phyloP scores from a whole-genome alignment of 2,113 vertebrate genomes.

The Pomatostomus ruficeps region DNA sequence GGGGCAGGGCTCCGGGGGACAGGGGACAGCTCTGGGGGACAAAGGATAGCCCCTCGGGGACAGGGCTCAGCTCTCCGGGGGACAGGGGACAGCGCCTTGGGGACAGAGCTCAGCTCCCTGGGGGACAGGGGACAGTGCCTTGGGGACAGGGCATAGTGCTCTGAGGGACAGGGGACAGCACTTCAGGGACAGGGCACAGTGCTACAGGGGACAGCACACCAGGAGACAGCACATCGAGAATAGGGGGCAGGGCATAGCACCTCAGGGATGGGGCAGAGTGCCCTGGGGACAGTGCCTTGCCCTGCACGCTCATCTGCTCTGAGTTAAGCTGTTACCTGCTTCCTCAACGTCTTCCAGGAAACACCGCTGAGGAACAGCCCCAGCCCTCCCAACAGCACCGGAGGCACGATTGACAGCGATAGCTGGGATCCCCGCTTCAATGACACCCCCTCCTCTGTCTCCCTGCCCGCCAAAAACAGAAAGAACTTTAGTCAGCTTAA shows the following conservation, averaged over 20 bases:
- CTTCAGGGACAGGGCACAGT: too few species aligned
- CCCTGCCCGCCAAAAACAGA: slow-evolving; percentile 73
- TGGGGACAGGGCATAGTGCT: too few species aligned
- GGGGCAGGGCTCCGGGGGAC: not conserved
- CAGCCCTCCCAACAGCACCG: slow-evolving; percentile 94
- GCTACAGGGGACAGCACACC: not conserved
- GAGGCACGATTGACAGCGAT: slow-evolving; percentile 92
- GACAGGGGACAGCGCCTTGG: not conserved
- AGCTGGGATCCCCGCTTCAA: slow-evolving; percentile 83
- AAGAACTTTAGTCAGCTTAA: slow-evolving; percentile 78
- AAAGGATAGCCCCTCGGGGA: not conserved
- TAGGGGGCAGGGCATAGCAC: not conserved
- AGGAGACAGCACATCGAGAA: too few species aligned
- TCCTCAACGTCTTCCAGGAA: slow-evolving; percentile 66
- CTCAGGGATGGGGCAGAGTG: not conserved
- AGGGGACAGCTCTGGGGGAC: not conserved
- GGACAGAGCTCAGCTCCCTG: not conserved
- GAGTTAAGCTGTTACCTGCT: not conserved
- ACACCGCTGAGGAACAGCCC: slow-evolving; percentile 85
- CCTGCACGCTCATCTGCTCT: fast-evolving
- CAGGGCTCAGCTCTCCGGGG: not conserved
- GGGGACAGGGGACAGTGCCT: too few species aligned
- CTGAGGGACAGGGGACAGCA: too few species aligned
- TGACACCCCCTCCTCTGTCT: slow-evolving; percentile 58
- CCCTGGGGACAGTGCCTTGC: fast-evolving